A percentile compares a stretch with the other conserved stretches of the same genome.
Evolutionary conservation across 2,888 invertebrate genomes (phyloP).

Genomic region (Apotomis capreana): DNA sequence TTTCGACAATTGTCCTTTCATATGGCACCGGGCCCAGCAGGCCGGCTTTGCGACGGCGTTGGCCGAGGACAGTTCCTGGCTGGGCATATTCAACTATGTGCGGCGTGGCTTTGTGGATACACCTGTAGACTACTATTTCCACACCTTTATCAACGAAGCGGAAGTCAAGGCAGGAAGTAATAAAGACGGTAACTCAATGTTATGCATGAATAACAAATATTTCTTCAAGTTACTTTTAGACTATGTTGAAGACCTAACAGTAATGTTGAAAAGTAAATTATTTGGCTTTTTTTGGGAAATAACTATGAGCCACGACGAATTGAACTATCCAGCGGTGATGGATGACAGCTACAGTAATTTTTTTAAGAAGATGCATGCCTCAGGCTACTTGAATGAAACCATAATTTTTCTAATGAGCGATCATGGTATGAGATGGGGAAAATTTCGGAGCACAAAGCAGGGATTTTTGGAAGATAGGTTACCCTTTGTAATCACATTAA

Average conservation of each 20-base stretch:
- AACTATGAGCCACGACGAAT: conserved; percentile 91
- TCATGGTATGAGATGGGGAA: conserved; percentile 94
- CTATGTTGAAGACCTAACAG: conserved; percentile 84
- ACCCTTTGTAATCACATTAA: conserved; percentile 88
- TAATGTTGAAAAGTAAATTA: conserved; percentile 83
- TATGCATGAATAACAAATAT: conserved; percentile 86
- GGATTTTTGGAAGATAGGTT: conserved; percentile 92
- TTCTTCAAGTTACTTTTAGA: conserved; percentile 87
- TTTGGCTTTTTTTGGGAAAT: conserved; percentile 93
- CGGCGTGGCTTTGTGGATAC: not conserved
- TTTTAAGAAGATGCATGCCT: conserved; percentile 74
- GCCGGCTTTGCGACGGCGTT: conserved; percentile 1
- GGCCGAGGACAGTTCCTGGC: not conserved
- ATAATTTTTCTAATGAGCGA: conserved; percentile 91
- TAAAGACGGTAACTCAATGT: conserved; percentile 81
- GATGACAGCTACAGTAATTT: conserved; percentile 85
- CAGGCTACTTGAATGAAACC: conserved; percentile 84
- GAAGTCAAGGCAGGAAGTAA: conserved; percentile 72
- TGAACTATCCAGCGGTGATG: conserved; percentile 88
- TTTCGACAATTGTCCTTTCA: conserved; percentile 10
- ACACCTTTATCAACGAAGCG: conserved; percentile 1
- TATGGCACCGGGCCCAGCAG: conserved; percentile 3
- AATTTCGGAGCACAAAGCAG: conserved; percentile 89
- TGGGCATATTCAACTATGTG: not conserved
- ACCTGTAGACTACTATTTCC: not conserved